Percentiles rank a stretch among this genome's conserved stretches.
These are phyloP conservation scores for Mormyrus iriodes DNA, from an alignment of 2,113 vertebrate genomes.

Conservation along the genomic window DNA sequence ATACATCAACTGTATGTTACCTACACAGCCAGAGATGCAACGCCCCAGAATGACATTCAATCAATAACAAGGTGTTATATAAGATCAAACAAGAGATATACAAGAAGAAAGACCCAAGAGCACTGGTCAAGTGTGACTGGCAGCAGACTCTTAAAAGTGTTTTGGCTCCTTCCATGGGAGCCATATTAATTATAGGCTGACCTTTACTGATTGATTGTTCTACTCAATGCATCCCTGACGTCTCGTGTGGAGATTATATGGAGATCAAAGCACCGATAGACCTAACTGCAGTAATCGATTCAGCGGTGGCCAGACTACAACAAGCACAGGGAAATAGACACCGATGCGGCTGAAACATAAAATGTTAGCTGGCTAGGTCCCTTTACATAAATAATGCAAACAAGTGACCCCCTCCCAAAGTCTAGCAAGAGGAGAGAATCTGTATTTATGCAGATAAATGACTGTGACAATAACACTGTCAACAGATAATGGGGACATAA, in stretches of 20 bases:
- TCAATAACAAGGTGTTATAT: background rate
- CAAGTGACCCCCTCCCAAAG: background rate
- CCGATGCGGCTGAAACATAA: background rate
- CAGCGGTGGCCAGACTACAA: background rate
- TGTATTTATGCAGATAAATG: constrained; percentile 12
- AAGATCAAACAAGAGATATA: background rate
- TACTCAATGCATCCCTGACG: background rate
- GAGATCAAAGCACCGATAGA: background rate
- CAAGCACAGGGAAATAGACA: background rate
- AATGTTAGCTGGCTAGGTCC: background rate
- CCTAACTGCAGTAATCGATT: background rate
- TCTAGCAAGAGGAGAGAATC: background rate
- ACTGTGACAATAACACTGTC: constrained; percentile 11
- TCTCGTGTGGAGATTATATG: background rate
- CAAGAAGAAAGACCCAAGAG: background rate
- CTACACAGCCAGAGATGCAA: background rate
- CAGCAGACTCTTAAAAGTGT: background rate
- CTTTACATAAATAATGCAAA: background rate
- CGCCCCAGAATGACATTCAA: background rate
- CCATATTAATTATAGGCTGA: background rate
- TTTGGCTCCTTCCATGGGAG: background rate
- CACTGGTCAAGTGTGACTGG: background rate
- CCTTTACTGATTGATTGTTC: background rate
- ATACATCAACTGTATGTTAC: background rate
- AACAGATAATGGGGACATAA: constrained; percentile 4